These are phyloP conservation scores for Melinaea menophilus DNA, from an alignment of 2,888 invertebrate genomes.

Conservation along the genomic window DNA sequence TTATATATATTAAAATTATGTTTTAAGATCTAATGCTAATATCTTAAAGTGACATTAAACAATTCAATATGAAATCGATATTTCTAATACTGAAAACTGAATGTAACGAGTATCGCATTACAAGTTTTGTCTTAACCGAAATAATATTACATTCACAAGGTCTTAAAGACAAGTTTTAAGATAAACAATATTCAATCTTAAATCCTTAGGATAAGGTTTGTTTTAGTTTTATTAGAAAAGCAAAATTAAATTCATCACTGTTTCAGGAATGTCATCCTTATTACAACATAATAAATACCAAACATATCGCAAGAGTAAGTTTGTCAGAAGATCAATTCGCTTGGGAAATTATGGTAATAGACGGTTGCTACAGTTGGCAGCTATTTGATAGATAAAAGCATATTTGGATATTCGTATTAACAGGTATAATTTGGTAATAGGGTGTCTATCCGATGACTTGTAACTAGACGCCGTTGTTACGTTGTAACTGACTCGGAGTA, in stretches of 20 bases:
- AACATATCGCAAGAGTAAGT: conserved; percentile 12
- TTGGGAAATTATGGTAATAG: conserved; percentile 45
- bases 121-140: conserved; percentile 38
- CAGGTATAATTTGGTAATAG: conserved; percentile 33
- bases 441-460: conserved; percentile 10
- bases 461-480: conserved; percentile 3
- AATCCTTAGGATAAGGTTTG: neutral
- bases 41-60: conserved; percentile 11
- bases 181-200: conserved; percentile 12
- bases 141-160: conserved; percentile 18
- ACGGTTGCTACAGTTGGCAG: conserved; percentile 39
- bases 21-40: neutral
- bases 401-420: conserved; percentile 40
- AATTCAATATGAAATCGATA: conserved; percentile 28
- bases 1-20: no score
- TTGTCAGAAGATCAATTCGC: conserved; percentile 30
- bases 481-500: neutral
- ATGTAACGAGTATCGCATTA: conserved; percentile 36
- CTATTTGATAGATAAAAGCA: conserved; percentile 42
- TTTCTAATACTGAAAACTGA: conserved; percentile 29
- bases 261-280: conserved; percentile 20
- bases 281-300: neutral
- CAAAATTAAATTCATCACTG: neutral
- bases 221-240: conserved; percentile 9
- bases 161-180: conserved; percentile 8